Evolutionary conservation across 2,888 invertebrate species (phyloP), one percentile per base, ranked within the genome.

Genomic region (Girardia tigrina): DNA sequence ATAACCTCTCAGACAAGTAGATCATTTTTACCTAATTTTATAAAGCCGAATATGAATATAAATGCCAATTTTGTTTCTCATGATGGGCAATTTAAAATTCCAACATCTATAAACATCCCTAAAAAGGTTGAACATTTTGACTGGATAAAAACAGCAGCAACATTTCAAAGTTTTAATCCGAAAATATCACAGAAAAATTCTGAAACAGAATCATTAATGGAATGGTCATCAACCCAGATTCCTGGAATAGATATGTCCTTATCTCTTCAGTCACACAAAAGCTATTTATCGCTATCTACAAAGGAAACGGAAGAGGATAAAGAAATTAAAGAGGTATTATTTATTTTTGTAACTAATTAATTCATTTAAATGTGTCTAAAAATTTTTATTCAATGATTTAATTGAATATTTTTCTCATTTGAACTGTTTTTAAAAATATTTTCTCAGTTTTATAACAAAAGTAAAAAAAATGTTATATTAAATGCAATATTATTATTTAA

Each of bases 151-250:
- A 20, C 23, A 56, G 56, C 56, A 56, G n/a, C 56, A 8, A 56
- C 56, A 8, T n/a, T 56, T 8, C 56, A 56, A 16, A 20, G n/a
- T 56, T 23, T 2, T 2, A 56, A n/a, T 56, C 56, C n/a, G 23
- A 23, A 56, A 8, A 8, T 56, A 12, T 20, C n/a, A 20, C 20
- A 16, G 23, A 56, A 56, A 4, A 56, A 56, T 6, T 56, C 56
- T 8, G 56, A n/a, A 8, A 23, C n/a, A 20, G n/a, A 56, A 20
- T 56, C n/a, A 20, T 56, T 23, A 56, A 56, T 56, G 56, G 56
- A 56, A n/a, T 56, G 56, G 56, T 56, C 56, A 56, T 56, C 56
- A 20, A 56, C 20, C n/a, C 56, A 56, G n/a, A 56, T 56, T 56
- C 56, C 56, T 12, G 56, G 56, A 56, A n/a, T 56, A 56, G 56